phyloP scores from a whole-genome alignment of 2,113 vertebrate genomes.

The Poeciliopsis occidentalis region DNA sequence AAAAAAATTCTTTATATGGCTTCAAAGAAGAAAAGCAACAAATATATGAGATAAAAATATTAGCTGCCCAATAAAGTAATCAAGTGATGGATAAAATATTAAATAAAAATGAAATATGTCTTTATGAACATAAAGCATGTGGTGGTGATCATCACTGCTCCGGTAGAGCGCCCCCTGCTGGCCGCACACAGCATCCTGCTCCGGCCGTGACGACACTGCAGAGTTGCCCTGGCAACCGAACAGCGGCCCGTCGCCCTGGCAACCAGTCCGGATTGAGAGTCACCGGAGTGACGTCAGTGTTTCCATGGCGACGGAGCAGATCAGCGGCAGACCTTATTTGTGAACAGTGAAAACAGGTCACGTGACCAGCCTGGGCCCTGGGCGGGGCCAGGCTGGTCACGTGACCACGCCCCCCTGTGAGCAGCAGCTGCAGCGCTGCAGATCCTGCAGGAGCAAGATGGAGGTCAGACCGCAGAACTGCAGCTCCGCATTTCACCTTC shows the following conservation, averaged over 20 bases:
- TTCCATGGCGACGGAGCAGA: conserved; percentile 77
- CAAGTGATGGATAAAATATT: no score
- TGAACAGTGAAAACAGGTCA: conserved; percentile 47
- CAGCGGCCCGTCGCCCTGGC: conserved; percentile 58
- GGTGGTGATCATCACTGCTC: no score
- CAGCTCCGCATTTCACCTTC: background rate
- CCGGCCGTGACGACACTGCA: conserved; percentile 13
- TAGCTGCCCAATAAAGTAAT: no score
- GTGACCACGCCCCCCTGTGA: conserved; percentile 15
- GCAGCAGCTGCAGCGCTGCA: conserved; percentile 35
- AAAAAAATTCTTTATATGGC: no score
- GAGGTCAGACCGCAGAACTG: conserved; percentile 29
- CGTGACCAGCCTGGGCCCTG: no score
- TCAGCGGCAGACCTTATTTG: conserved; percentile 76
- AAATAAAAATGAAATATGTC: no score
- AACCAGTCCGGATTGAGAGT: conserved; percentile 66
- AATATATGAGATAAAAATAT: no score
- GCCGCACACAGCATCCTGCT: background rate
- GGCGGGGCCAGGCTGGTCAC: conserved; percentile 26
- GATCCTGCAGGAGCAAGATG: conserved; percentile 31
- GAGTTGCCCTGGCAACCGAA: conserved; percentile 11
- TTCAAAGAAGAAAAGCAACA: no score
- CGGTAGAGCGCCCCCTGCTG: conserved; percentile 44
- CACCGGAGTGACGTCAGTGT: conserved; percentile 79
- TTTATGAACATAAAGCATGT: background rate